Evolutionary conservation across 37 sponge, comb jelly and placozoan species (phyloP).

Genomic region (Chondrilla cf. caribensis): DNA sequence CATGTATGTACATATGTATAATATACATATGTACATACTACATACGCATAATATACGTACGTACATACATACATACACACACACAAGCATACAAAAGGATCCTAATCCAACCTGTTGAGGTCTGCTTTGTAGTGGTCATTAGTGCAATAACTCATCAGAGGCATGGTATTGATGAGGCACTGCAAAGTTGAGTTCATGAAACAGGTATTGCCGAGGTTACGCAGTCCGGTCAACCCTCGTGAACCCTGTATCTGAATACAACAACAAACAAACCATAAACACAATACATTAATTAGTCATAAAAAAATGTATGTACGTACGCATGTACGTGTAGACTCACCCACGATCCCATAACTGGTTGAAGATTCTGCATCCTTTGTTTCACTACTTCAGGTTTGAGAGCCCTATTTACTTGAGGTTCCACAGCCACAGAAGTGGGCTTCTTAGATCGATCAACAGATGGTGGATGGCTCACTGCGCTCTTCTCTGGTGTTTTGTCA

Average conservation of each 20-base stretch:
- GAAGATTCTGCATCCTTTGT: background rate
- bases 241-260: constrained; percentile 22
- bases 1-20: too few relatives aligned
- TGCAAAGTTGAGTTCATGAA: constrained; percentile 88
- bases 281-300: background rate
- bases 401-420: background rate
- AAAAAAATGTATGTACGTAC: background rate
- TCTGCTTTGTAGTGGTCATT: constrained; percentile 40
- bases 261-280: background rate
- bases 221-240: constrained; percentile 70
- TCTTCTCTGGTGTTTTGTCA: background rate
- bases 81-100: too few relatives aligned
- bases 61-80: too few relatives aligned
- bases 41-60: too few relatives aligned
- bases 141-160: constrained; percentile 58
- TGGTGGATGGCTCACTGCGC: constrained; percentile 22
- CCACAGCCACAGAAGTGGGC: constrained; percentile 17
- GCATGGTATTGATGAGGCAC: constrained; percentile 67
- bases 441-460: constrained; percentile 67
- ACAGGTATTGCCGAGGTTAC: constrained; percentile 88
- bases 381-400: constrained; percentile 10
- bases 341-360: constrained; percentile 6
- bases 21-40: too few relatives aligned
- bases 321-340: constrained; percentile 9
- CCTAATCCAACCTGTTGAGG: constrained; percentile 51